Evolutionary conservation across 2,888 invertebrate species (phyloP).

Genomic region (Harpalus rufipes): DNA sequence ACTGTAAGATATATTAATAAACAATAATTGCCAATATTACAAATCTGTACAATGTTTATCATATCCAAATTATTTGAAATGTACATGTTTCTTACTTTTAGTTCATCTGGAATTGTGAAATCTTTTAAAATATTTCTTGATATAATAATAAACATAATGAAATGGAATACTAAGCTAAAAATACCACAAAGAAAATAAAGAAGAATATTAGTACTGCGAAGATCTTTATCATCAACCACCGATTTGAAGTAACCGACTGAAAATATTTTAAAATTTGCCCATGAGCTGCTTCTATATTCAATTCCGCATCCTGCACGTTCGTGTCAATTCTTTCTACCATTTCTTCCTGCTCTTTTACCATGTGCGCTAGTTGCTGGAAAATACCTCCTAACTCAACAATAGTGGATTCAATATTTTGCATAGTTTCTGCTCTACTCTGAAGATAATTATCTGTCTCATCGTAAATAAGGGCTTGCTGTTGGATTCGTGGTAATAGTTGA

Average conservation of each 20-base stretch:
- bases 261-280: conserved; percentile 98
- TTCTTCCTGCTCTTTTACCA: conserved; percentile 99
- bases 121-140: background rate
- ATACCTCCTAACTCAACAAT: conserved; percentile 99
- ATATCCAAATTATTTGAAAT: conserved; percentile 26
- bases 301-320: conserved; percentile 95
- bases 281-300: conserved; percentile 99
- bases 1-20: conserved; percentile 6
- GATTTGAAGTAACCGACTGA: conserved; percentile 96
- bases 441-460: conserved; percentile 95
- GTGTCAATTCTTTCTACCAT: conserved; percentile 98
- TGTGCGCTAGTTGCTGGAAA: conserved; percentile 95
- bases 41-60: conserved; percentile 52
- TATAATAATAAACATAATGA: background rate
- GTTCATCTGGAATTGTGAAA: background rate
- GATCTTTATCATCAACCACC: conserved; percentile 99
- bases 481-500: conserved; percentile 73
- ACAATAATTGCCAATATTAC: conserved; percentile 41
- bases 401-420: conserved; percentile 99
- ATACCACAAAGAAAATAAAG: conserved; percentile 99
- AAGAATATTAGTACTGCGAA: conserved; percentile 99
- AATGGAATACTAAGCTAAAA: conserved; percentile 83
- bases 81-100: conserved; percentile 8
- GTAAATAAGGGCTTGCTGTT: conserved; percentile 85
- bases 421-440: conserved; percentile 95